Conservation (phyloP, 1,140 invertebrate genomes). For the Drosophila asahinai region DNA sequence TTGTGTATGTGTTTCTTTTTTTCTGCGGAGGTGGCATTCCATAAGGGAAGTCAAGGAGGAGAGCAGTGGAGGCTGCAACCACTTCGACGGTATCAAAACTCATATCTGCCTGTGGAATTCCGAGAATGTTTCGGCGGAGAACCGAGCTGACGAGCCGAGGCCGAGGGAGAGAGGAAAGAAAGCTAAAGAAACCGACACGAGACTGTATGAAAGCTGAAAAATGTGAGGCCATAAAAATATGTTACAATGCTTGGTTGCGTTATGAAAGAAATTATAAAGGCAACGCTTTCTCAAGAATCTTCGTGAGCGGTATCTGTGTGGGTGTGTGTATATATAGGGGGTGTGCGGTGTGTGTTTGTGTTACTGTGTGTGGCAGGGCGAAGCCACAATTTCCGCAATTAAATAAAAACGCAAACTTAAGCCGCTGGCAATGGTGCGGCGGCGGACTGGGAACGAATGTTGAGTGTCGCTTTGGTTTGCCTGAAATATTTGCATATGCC, state of each 20-base stretch:
- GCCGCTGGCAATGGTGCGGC: conserved; percentile 48
- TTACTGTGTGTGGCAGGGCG: conserved; percentile 41
- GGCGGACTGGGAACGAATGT: conserved; percentile 59
- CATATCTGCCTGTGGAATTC: conserved; percentile 76
- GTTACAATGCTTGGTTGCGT: conserved; percentile 79
- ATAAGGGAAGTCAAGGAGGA: conserved; percentile 30
- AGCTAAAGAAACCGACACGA: conserved; percentile 44
- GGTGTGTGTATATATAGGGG: not conserved
- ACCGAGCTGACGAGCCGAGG: not conserved
- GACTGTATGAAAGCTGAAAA: conserved; percentile 69
- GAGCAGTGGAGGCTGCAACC: conserved; percentile 42
- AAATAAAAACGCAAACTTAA: conserved; percentile 84
- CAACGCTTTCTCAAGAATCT: conserved; percentile 50
- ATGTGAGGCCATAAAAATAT: conserved; percentile 81
- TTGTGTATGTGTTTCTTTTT: conserved; percentile 31
- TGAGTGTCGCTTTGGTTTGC: conserved; percentile 70
- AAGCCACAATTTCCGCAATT: conserved; percentile 82
- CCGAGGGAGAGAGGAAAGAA: not conserved
- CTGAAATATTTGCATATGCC: conserved; percentile 77
- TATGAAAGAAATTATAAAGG: conserved; percentile 81
- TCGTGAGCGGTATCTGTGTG: conserved; percentile 30
- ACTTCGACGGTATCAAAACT: conserved; percentile 72
- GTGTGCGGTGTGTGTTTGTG: conserved; percentile 11
- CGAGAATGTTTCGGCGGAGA: conserved; percentile 60
- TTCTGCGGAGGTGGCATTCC: conserved; percentile 9